Conservation (phyloP, 2,797 vertebrate species). For the Rhinogobio ventralis region DNA sequence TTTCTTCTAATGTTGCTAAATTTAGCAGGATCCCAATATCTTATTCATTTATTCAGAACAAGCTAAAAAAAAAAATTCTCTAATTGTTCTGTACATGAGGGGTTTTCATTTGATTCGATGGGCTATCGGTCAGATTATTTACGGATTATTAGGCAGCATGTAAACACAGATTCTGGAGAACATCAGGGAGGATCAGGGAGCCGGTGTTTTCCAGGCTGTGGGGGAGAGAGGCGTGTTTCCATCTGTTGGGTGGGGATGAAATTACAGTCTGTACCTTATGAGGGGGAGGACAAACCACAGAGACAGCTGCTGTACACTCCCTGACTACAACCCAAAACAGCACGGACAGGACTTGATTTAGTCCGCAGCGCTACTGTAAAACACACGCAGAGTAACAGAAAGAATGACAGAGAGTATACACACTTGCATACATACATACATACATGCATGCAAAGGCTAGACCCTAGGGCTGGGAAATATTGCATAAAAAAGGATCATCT, state of each 20-base stretch:
- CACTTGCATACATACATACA: neutral
- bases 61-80: neutral
- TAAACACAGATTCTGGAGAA: constrained; percentile 21
- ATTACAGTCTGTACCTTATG: constrained; percentile 59
- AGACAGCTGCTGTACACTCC: constrained; percentile 44
- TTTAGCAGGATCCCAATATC: too few relatives aligned
- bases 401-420: neutral
- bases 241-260: constrained; percentile 61
- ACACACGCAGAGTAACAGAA: neutral
- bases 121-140: neutral
- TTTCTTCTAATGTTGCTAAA: neutral
- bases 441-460: neutral
- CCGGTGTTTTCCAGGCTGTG: constrained; percentile 19
- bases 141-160: neutral
- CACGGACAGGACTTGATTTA: neutral
- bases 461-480: neutral
- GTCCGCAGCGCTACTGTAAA: neutral
- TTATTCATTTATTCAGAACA: neutral
- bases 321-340: constrained; percentile 40
- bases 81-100: neutral
- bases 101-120: neutral
- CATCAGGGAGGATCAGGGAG: constrained; percentile 17
- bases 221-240: constrained; percentile 36
- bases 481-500: neutral
- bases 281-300: constrained; percentile 43